Percentiles rank a stretch among this genome's conserved stretches.
Conservation (phyloP, 2,888 invertebrate genomes). For the Idaea straminata region DNA sequence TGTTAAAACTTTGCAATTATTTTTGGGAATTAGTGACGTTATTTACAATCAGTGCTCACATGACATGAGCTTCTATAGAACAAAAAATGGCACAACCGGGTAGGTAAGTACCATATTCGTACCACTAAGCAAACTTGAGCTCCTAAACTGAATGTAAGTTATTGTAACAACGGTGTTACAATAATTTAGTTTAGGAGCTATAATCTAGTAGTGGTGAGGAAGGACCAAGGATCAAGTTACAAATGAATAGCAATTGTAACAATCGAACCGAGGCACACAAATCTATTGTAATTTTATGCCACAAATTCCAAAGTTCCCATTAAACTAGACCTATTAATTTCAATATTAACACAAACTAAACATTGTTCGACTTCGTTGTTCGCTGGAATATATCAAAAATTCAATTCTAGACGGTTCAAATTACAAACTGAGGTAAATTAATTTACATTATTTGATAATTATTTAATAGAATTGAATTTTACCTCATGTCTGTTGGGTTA, state of each 20-base stretch:
- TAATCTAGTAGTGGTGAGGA: slow-evolving; percentile 4
- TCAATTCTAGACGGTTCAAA: not conserved
- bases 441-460: slow-evolving; percentile 8
- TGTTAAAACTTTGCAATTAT: no score
- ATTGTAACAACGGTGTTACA: no score
- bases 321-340: slow-evolving; percentile 19
- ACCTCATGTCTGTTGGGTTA: not conserved
- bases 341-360: slow-evolving; percentile 18
- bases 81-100: no score
- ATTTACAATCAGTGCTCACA: no score
- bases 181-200: no score
- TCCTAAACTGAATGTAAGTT: no score
- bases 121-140: no score
- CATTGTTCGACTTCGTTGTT: slow-evolving; percentile 26
- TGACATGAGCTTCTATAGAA: no score
- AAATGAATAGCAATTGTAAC: slow-evolving; percentile 14
- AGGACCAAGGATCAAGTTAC: slow-evolving; percentile 14
- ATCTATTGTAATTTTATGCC: slow-evolving; percentile 24
- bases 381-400: slow-evolving; percentile 20
- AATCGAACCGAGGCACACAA: slow-evolving; percentile 17
- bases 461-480: not conserved
- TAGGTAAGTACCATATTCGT: no score
- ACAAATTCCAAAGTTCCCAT: slow-evolving; percentile 19
- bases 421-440: not conserved
- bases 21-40: no score